phyloP scores from a whole-genome alignment of 1,140 invertebrate species.

The Halesus radiatus region DNA sequence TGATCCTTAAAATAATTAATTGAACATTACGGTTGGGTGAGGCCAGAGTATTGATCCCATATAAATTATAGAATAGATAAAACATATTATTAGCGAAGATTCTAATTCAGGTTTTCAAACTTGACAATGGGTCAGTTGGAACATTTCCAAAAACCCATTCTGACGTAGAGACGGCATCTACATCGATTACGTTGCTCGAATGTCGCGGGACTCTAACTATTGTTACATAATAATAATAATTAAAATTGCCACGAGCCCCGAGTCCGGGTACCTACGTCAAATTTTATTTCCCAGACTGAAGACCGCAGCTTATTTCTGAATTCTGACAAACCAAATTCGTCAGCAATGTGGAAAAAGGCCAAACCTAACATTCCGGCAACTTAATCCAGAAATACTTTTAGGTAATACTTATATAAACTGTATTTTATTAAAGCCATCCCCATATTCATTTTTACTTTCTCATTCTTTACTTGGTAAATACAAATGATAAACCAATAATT shows the following conservation, averaged over 20 bases:
- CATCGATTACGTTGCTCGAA: conserved; percentile 20
- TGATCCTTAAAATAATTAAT: too few relatives aligned
- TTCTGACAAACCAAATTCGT: background rate
- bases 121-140: conserved; percentile 11
- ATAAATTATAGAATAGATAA: background rate
- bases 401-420: too few relatives aligned
- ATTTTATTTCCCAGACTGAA: conserved; percentile 20
- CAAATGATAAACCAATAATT: too few relatives aligned
- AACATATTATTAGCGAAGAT: background rate
- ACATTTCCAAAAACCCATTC: conserved; percentile 14
- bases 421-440: too few relatives aligned
- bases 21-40: too few relatives aligned
- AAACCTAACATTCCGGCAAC: background rate
- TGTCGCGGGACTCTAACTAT: background rate
- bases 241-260: background rate
- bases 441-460: too few relatives aligned
- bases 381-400: too few relatives aligned
- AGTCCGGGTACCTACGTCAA: background rate
- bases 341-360: background rate
- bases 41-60: too few relatives aligned
- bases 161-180: conserved; percentile 11
- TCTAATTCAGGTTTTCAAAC: background rate
- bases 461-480: too few relatives aligned
- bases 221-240: background rate
- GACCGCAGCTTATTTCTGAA: background rate